Percentiles rank a stretch among this genome's conserved stretches.
Evolutionary conservation across 2,113 vertebrate species (phyloP).

Genomic region (Eulacestoma nigropectus): DNA sequence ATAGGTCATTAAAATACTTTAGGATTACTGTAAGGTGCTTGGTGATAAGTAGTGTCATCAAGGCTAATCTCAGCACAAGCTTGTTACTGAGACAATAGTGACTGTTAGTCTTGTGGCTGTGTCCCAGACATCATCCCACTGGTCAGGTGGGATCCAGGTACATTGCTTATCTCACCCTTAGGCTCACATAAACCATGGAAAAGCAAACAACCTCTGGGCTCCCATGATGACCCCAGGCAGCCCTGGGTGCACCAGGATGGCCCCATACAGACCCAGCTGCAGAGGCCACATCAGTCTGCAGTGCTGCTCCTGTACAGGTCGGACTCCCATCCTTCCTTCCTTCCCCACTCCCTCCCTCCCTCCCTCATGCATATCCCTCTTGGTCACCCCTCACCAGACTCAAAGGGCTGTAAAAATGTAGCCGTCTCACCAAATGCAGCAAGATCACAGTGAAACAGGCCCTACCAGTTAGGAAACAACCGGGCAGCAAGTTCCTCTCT

Average conservation of each 20-base stretch:
- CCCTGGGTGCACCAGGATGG: accelerated
- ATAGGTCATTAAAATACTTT: neutral
- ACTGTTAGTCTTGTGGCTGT: neutral
- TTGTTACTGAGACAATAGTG: neutral
- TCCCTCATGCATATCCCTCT: accelerated
- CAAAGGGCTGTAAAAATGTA: neutral
- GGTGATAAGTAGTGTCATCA: neutral
- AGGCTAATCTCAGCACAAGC: neutral
- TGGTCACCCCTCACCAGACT: neutral
- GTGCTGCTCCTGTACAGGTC: neutral
- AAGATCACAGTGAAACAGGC: neutral
- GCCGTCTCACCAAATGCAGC: neutral
- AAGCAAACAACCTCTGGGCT: neutral
- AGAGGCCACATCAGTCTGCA: accelerated
- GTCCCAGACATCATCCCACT: neutral
- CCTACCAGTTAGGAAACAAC: neutral
- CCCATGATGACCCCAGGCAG: accelerated
- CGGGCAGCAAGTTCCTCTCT: neutral
- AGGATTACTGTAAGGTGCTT: neutral
- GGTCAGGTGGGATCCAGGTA: neutral
- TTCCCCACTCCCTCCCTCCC: neutral
- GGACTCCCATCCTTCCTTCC: neutral
- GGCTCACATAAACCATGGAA: neutral
- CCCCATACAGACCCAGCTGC: accelerated
- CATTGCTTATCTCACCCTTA: accelerated